Evolutionary conservation across 2,113 vertebrate genomes (phyloP).

Genomic region (Xenopus borealis): DNA sequence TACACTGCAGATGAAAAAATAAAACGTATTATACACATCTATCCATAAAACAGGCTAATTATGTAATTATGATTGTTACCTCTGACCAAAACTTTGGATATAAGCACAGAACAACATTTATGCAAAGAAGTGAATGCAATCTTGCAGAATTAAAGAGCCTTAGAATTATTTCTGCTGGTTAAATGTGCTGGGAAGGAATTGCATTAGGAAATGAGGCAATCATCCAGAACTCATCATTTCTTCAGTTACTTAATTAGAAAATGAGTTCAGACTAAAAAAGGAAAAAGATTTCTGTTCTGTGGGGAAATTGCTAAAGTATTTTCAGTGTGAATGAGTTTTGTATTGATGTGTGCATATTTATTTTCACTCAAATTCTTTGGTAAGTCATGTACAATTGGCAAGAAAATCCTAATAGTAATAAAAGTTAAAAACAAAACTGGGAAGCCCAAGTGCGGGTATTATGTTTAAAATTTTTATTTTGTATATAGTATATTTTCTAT

Average conservation of each 20-base stretch:
- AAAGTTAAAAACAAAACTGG: background rate
- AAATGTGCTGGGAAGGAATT: conserved; percentile 43
- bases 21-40: no score
- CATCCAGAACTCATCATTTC: conserved; percentile 10
- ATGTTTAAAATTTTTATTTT: background rate
- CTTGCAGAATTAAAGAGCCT: conserved; percentile 45
- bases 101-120: conserved; percentile 37
- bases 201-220: conserved; percentile 44
- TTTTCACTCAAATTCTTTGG: conserved; percentile 8
- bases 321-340: conserved; percentile 38
- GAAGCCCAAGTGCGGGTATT: background rate
- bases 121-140: conserved; percentile 42
- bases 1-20: no score
- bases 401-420: background rate
- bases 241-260: conserved; percentile 35
- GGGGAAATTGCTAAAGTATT: background rate
- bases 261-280: conserved; percentile 34
- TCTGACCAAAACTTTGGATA: conserved; percentile 36
- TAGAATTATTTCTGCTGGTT: conserved; percentile 46
- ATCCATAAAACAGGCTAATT: conserved; percentile 20
- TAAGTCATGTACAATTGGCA: conserved; percentile 9
- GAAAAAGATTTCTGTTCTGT: conserved; percentile 17
- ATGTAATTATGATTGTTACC: conserved; percentile 33
- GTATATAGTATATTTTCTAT: background rate
- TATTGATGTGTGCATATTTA: conserved; percentile 41